Base-by-base conservation (phyloP, 1,140 invertebrate genomes). In the Bombyx mandarina region DNA sequence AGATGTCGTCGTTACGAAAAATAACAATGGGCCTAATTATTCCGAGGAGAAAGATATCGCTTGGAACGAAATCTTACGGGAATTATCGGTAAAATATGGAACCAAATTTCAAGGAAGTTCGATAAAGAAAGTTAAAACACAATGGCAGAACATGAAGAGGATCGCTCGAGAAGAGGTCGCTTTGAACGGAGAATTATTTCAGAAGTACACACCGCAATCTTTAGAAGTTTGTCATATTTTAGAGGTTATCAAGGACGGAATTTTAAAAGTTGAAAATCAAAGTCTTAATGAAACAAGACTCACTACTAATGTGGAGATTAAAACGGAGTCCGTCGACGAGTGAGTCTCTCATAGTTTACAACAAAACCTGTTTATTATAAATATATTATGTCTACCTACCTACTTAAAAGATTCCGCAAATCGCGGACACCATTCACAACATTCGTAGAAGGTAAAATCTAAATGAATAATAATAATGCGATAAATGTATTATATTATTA, bases 101-200 rank as follows among this genome's bases (percentile, higher is more conserved):
- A 70, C 50, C 42, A 87, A 88, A 57, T 87, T 87, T 65, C 63
- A 61, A 22, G 76, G 64, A 6, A 83, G 77, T 59, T 78, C 81
- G 8, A 76, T 77, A 22, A 88, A 86, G 60, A 87, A 87, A 67
- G 74, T 88, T 6, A 87, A 86, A 63, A 85, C 80, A 12, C 82
- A 86, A 53, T 88, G 86, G 86, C 82, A 88, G 51, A 88, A 86
- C 56, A 88, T 88, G 86, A 88, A 86, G 62, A 68, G 82, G 10
- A 85, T 85, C 45, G 82, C 86, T 18, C 78, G 84, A 6, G 80
- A 83, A 61, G 86, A 88, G 60, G 77, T 86, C 48, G 61, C 75
- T 8, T 44, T 66, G 18, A 78, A 78, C 35, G 82, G 79, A 7
- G 52, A 71, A 0, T 60, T 64, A 3, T 35, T 82, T 8, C 63